phyloP scores from a whole-genome alignment of 2,888 invertebrate species.

The Ecliptopera silaceata region DNA sequence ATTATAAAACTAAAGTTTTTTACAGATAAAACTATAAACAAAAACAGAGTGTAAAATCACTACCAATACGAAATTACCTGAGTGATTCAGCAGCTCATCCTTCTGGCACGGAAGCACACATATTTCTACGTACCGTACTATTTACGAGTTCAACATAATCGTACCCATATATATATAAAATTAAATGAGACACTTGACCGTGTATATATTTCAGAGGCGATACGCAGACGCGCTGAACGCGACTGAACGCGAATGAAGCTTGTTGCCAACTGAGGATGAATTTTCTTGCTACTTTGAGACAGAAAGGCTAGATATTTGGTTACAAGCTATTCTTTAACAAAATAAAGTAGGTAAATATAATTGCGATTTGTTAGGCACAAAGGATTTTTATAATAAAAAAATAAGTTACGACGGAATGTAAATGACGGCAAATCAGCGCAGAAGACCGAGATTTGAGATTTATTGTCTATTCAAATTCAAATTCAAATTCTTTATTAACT shows the following conservation, averaged over 20 bases:
- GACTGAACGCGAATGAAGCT: constrained; percentile 11
- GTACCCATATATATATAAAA: no score
- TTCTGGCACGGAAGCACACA: constrained; percentile 18
- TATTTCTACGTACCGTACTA: constrained; percentile 11
- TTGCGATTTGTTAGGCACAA: no score
- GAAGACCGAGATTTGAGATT: no score
- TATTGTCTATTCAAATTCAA: no score
- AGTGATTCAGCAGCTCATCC: constrained; percentile 16
- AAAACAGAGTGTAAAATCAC: neutral
- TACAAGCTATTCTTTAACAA: no score
- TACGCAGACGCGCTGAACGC: constrained; percentile 5
- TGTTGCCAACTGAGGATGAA: constrained; percentile 12
- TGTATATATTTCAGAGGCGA: constrained; percentile 3
- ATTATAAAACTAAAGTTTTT: no score
- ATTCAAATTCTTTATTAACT: no score
- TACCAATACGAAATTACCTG: constrained; percentile 16
- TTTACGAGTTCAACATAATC: constrained; percentile 23
- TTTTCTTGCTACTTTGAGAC: neutral
- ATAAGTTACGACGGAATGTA: no score
- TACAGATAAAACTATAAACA: constrained; percentile 4
- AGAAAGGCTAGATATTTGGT: no score
- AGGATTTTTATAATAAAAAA: no score
- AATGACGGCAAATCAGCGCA: no score
- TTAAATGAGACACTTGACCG: constrained; percentile 24
- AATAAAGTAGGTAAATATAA: no score